A percentile compares a stretch with the other conserved stretches of the same genome.
These are phyloP conservation scores for Gephyroberyx darwinii DNA, from an alignment of 2,797 vertebrate genomes.

Conservation along the genomic window DNA sequence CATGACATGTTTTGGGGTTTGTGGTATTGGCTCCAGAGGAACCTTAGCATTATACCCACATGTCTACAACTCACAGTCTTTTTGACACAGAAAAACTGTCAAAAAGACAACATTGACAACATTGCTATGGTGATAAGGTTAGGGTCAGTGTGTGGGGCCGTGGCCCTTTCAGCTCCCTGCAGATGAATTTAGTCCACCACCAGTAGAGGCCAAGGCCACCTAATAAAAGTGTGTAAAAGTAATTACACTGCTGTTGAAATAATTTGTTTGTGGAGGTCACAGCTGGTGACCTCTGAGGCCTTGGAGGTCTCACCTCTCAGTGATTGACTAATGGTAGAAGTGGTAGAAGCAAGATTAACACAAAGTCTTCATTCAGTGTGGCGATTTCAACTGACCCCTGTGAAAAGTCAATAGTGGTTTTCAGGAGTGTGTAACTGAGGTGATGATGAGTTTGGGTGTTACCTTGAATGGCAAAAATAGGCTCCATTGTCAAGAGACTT, in stretches of 20 bases:
- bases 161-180: slow-evolving; percentile 33
- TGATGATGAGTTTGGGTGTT: slow-evolving; percentile 4
- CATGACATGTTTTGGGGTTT: slow-evolving; percentile 23
- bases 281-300: slow-evolving; percentile 31
- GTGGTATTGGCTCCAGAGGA: slow-evolving; percentile 28
- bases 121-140: slow-evolving; percentile 31
- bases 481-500: neutral
- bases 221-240: slow-evolving; percentile 57
- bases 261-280: slow-evolving; percentile 52
- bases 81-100: slow-evolving; percentile 13
- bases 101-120: slow-evolving; percentile 26
- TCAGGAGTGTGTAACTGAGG: slow-evolving; percentile 12
- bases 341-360: slow-evolving; percentile 25
- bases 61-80: slow-evolving; percentile 10
- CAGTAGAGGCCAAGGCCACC: slow-evolving; percentile 49
- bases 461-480: neutral
- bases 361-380: too few relatives aligned
- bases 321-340: slow-evolving; percentile 4
- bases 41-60: slow-evolving; percentile 20
- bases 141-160: slow-evolving; percentile 12
- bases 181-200: slow-evolving; percentile 46
- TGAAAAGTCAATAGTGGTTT: slow-evolving; percentile 17
- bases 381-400: slow-evolving; percentile 26
- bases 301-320: slow-evolving; percentile 6
- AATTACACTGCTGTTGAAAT: slow-evolving; percentile 50